Base-by-base conservation (phyloP, 2,888 invertebrate species). In the Ctenicera cuprea region DNA sequence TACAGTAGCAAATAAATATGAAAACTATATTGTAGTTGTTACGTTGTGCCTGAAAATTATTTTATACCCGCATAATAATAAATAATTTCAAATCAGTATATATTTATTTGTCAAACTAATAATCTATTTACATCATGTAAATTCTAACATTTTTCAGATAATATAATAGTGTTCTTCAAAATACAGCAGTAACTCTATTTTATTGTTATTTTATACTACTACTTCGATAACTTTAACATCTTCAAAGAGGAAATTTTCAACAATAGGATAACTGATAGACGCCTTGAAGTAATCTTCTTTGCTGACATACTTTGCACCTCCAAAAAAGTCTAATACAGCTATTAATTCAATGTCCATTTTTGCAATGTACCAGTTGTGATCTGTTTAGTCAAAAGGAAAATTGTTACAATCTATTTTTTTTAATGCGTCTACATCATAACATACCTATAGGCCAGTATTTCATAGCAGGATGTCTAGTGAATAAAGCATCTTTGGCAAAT, bases 271-370 rank as follows among this genome's bases (percentile, higher is more conserved):
- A 16, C 16, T 67, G 12, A 12, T 1, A 66, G 65, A 66, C 26
- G 70, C 70, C 41, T 71, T 67, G 14, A 71, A 76, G 45, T 94
- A 94, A 76, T 94, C 93, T 16, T 89, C 86, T 0, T 91, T 87
- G 0, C 88, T 85, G 16, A 94, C 91, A 83, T 90, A 90, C 79
- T 92, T 91, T 14, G 95, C 93, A 1, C 96, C 95, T 1, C 96
- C 96, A 84, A 95, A 96, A 86, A 90, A 93, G 83, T 96, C 95
- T 79, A 96, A 87, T 79, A 96, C 91, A 11, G 90, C 91, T 68
- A 96, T 93, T 80, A 93, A 90, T 37, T 89, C 87, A 59, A 96
- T 94, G 77, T 93, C 89, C 82, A 96, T 80, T 87, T 94, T 94
- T 0, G 94, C 94, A 41, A 96, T 91, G 82, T 92, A 95, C 89